phyloP scores from a whole-genome alignment of 23 tunicate species.

The Corella eumyota region DNA sequence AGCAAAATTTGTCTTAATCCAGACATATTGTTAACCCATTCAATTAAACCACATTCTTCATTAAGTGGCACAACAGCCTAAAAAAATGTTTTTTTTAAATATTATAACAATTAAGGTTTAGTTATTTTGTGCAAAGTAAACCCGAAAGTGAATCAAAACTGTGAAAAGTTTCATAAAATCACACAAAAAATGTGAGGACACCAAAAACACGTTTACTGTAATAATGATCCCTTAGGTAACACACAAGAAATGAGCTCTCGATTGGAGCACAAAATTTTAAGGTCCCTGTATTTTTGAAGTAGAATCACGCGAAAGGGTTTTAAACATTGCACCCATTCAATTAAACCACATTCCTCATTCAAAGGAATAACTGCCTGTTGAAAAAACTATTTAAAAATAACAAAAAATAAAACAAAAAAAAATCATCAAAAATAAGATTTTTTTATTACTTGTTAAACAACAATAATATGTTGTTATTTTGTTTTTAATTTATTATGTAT shows the following conservation, averaged over 20 bases:
- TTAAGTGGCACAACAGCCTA: conserved; percentile 94
- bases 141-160: not conserved
- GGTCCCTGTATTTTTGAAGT: conserved; percentile 34
- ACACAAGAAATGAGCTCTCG: conserved; percentile 29
- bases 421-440: too few relatives aligned
- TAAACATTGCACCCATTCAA: conserved; percentile 56
- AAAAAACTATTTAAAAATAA: not conserved
- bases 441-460: too few relatives aligned
- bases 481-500: too few relatives aligned
- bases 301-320: conserved; percentile 32
- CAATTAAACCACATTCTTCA: conserved; percentile 92
- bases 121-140: not conserved
- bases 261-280: conserved; percentile 6
- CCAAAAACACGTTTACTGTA: not conserved
- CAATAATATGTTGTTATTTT: too few relatives aligned
- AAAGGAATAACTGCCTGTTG: conserved; percentile 63
- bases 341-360: conserved; percentile 67
- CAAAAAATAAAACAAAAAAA: not conserved
- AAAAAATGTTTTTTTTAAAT: not conserved
- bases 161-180: not conserved
- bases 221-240: conserved; percentile 14
- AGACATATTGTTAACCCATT: conserved; percentile 77
- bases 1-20: conserved; percentile 77
- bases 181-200: not conserved
- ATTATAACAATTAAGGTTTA: too few relatives aligned